Evolutionary conservation across 2,888 invertebrate genomes (phyloP).

Genomic region (Aphodius granarius): DNA sequence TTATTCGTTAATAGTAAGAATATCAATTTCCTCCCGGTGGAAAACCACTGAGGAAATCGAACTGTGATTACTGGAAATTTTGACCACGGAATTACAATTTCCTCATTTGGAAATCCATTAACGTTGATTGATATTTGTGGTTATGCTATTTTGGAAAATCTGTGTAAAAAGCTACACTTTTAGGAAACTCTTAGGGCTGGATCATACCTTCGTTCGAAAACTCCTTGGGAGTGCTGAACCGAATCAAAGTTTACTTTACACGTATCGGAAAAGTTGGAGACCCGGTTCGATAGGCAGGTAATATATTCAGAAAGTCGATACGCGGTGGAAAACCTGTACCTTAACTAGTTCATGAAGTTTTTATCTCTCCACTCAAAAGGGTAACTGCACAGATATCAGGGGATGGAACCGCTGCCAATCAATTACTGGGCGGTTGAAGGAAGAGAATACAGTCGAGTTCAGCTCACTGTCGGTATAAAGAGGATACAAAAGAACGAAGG

Average conservation of each 20-base stretch:
- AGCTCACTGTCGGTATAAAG: background rate
- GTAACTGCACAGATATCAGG: background rate
- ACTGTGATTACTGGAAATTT: too few relatives aligned
- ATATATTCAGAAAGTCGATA: slow-evolving; percentile 15
- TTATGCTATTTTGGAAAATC: too few relatives aligned
- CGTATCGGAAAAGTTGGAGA: background rate
- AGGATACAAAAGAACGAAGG: background rate
- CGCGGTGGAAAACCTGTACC: slow-evolving; percentile 1
- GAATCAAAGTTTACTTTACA: background rate
- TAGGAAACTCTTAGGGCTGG: too few relatives aligned
- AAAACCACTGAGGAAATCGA: too few relatives aligned
- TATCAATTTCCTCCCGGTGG: too few relatives aligned
- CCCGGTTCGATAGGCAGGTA: background rate
- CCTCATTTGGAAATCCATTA: too few relatives aligned
- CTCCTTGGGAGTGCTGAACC: background rate
- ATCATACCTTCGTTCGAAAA: too few relatives aligned
- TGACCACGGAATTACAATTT: too few relatives aligned
- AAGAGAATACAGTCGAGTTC: background rate
- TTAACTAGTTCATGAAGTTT: slow-evolving; percentile 14
- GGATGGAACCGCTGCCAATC: slow-evolving; percentile 2
- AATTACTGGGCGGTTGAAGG: background rate
- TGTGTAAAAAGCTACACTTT: too few relatives aligned
- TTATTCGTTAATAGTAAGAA: too few relatives aligned
- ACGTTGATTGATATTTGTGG: too few relatives aligned
- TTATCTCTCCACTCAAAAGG: slow-evolving; percentile 4